phyloP scores from a whole-genome alignment of 2,888 invertebrate genomes.

The Phengaris alcon region DNA sequence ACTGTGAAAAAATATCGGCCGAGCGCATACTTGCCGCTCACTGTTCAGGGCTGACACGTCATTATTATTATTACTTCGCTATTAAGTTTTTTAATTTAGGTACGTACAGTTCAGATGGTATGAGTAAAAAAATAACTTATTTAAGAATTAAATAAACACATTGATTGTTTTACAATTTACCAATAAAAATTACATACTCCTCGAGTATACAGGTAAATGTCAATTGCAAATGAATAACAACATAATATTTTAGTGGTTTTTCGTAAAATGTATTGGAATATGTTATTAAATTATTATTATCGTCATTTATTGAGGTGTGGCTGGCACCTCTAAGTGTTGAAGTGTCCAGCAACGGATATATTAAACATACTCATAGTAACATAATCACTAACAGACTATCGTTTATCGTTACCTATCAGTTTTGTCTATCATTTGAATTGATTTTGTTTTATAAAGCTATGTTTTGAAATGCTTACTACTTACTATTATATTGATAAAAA shows the following conservation, averaged over 20 bases:
- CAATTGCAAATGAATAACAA: too few relatives aligned
- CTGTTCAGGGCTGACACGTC: conserved; percentile 56
- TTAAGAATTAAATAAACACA: not conserved
- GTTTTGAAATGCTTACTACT: too few relatives aligned
- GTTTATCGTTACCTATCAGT: not conserved
- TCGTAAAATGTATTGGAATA: too few relatives aligned
- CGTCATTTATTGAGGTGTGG: not conserved
- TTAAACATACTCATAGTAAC: not conserved
- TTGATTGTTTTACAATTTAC: too few relatives aligned
- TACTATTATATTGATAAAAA: too few relatives aligned
- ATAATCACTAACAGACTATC: not conserved
- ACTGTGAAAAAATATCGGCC: conserved; percentile 75
- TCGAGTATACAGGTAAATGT: too few relatives aligned
- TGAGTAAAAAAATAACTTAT: conserved; percentile 32
- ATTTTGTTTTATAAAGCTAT: not conserved
- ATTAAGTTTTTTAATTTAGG: conserved; percentile 28
- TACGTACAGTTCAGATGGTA: conserved; percentile 14
- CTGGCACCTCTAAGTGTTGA: not conserved
- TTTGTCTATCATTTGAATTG: not conserved
- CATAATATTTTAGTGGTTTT: too few relatives aligned
- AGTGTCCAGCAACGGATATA: not conserved
- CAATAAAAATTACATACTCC: too few relatives aligned
- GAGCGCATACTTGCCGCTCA: conserved; percentile 64
- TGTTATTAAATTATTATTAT: not conserved
- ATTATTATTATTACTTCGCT: conserved; percentile 56